Base-by-base conservation (phyloP, 2,888 invertebrate species). In the Phytoseiulus persimilis region DNA sequence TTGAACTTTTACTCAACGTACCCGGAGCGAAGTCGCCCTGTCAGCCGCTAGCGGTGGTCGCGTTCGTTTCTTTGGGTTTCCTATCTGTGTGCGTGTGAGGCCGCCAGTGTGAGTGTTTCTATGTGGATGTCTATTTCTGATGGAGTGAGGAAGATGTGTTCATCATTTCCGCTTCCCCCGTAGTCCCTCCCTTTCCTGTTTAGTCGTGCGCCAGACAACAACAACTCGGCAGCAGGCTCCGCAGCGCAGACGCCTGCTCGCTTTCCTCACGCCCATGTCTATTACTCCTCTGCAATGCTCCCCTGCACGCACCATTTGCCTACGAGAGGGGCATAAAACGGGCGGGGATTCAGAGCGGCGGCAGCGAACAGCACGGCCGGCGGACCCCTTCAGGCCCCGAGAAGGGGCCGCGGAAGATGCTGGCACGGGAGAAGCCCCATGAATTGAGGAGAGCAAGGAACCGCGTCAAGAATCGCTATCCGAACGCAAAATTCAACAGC, bases 61-160 rank as follows among this genome's bases (percentile, higher is more conserved):
- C 28, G 5, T 18, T 65, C 5, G 23, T 65, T 65, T 18, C 65
- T 65, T 65, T 18, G 11, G 18, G 65, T 65, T 23, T 65, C 18
- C 65, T 65, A 23, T 28, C 11, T 65, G 23, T 65, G 5, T 65
- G 14, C 18, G 28, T 14, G 65, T 14, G 65, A 65, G 65, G 5
- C 39, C 39, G 39, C 3, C 39, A 6, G 18, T 6, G 65, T 14
- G 65, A 65, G 65, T 65, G 65, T 65, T 39, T 65, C 65, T 65
- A 65, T 65, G 65, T 65, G 65, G 65, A 65, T 65, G 65, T 65
- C 65, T 65, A 65, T 65, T 65, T 18, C 65, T 65, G 65, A 65
- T 65, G 65, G 65, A 65, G 65, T 65, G 65, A 65, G 65, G 65
- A 65, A 65, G 65, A 65, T 65, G 65, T 65, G 65, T 65, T 65